These are phyloP conservation scores for Listrodromus nycthemerus DNA, from an alignment of 2,888 invertebrate genomes.

Conservation along the genomic window DNA sequence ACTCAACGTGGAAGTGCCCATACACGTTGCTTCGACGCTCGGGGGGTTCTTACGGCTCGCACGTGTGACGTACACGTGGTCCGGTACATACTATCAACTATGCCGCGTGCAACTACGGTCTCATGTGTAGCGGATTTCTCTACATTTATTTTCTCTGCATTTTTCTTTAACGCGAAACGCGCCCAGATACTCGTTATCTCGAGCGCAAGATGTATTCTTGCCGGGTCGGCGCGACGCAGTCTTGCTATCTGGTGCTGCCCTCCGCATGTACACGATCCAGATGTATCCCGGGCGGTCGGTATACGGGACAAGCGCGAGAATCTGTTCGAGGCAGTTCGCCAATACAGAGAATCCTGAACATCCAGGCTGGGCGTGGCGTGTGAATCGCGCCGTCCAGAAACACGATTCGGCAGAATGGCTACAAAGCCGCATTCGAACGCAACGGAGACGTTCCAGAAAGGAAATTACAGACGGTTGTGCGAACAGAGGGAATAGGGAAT, in stretches of 20 bases:
- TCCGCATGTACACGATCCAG: conserved; percentile 72
- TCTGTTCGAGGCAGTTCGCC: conserved; percentile 3
- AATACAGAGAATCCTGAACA: conserved; percentile 11
- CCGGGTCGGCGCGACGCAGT: neutral
- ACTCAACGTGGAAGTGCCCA: too few species aligned
- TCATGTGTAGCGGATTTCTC: neutral
- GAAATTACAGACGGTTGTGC: neutral
- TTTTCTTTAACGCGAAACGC: conserved; percentile 48
- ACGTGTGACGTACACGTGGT: conserved; percentile 63
- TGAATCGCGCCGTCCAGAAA: conserved; percentile 23
- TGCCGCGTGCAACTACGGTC: conserved; percentile 16
- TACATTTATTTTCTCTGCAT: neutral
- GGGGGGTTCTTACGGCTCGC: conserved; percentile 54
- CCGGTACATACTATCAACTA: conserved; percentile 39
- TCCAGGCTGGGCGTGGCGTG: conserved; percentile 29
- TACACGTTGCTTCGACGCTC: conserved; percentile 39
- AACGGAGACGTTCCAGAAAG: neutral
- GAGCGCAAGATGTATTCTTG: conserved; percentile 69
- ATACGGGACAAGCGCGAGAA: conserved; percentile 29
- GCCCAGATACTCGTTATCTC: conserved; percentile 62
- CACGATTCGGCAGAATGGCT: neutral
- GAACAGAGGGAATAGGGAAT: neutral
- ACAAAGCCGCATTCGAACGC: neutral
- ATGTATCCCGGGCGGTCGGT: conserved; percentile 69
- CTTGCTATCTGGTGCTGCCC: conserved; percentile 21